Percentiles rank a stretch among this genome's conserved stretches.
phyloP scores from a whole-genome alignment of 2,797 vertebrate species.

The Enteromius thamalakanensis region DNA sequence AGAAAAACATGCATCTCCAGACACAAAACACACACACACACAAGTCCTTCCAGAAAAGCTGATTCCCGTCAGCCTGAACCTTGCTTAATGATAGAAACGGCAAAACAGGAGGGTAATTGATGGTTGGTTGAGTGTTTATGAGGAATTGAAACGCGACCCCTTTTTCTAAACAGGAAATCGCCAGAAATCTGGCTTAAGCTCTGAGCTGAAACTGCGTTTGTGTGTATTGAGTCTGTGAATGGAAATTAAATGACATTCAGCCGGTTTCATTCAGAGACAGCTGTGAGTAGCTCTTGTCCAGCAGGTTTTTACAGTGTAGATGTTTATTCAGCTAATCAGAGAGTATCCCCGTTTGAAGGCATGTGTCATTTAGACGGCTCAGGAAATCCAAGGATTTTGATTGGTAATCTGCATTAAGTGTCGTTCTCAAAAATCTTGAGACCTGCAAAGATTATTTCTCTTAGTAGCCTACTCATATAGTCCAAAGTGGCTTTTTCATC shows the following conservation, averaged over 20 bases:
- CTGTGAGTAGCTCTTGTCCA: constrained; percentile 13
- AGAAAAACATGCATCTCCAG: constrained; percentile 35
- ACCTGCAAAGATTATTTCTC: not conserved
- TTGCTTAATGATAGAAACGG: constrained; percentile 52
- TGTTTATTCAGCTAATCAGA: constrained; percentile 45
- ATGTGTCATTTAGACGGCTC: constrained; percentile 32
- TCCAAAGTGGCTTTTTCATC: not conserved
- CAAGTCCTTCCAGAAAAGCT: not conserved
- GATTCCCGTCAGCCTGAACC: constrained; percentile 29
- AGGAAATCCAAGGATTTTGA: not conserved
- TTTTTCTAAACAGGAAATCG: constrained; percentile 66
- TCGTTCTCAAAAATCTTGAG: not conserved
- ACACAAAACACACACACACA: constrained; percentile 14
- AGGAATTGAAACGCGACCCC: constrained; percentile 63
- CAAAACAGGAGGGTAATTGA: constrained; percentile 53
- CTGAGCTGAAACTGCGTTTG: constrained; percentile 15
- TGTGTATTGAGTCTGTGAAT: constrained; percentile 11
- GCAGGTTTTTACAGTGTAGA: constrained; percentile 16
- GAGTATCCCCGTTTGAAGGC: not conserved
- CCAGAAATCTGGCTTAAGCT: constrained; percentile 39
- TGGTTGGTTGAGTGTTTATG: constrained; percentile 60
- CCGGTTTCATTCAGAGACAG: constrained; percentile 8
- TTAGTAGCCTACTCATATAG: too few relatives aligned
- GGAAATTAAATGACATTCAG: constrained; percentile 41
- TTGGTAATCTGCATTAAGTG: not conserved